Evolutionary conservation across 2,113 vertebrate species (phyloP).

Genomic region (Vombatus ursinus): DNA sequence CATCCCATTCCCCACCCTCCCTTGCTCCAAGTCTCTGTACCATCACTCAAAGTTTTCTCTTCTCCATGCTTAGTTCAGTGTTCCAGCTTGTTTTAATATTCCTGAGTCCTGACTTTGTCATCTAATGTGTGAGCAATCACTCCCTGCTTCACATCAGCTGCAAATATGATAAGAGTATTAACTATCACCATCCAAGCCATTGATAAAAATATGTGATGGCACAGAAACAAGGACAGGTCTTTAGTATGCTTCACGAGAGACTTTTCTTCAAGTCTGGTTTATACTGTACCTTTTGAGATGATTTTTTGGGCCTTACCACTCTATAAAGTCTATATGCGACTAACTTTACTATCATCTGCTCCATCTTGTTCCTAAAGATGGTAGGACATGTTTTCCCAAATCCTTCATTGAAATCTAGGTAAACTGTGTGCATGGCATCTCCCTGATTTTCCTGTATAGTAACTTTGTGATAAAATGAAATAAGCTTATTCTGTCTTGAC

Average conservation of each 20-base stretch:
- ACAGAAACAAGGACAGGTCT: background rate
- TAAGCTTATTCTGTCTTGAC: background rate
- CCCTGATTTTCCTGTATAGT: background rate
- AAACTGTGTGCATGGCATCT: background rate
- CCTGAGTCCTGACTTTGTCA: background rate
- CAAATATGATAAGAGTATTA: background rate
- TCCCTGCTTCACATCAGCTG: background rate
- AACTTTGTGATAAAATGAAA: background rate
- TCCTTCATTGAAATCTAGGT: background rate
- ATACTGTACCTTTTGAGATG: background rate
- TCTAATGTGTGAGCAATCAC: background rate
- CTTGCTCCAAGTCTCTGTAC: background rate
- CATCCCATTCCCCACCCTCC: background rate
- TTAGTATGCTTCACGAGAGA: background rate
- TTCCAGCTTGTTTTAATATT: background rate
- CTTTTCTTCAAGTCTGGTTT: background rate
- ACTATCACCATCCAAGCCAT: background rate
- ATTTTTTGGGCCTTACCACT: background rate
- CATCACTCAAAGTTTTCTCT: background rate
- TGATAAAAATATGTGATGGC: background rate
- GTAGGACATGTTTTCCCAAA: background rate
- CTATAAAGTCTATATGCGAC: background rate
- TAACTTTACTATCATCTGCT: background rate
- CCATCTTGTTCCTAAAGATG: background rate
- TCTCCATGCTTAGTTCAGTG: background rate